Evolutionary conservation across 2,888 invertebrate species (phyloP), one percentile per base, ranked within the genome.

Genomic region (Idaea straminata): DNA sequence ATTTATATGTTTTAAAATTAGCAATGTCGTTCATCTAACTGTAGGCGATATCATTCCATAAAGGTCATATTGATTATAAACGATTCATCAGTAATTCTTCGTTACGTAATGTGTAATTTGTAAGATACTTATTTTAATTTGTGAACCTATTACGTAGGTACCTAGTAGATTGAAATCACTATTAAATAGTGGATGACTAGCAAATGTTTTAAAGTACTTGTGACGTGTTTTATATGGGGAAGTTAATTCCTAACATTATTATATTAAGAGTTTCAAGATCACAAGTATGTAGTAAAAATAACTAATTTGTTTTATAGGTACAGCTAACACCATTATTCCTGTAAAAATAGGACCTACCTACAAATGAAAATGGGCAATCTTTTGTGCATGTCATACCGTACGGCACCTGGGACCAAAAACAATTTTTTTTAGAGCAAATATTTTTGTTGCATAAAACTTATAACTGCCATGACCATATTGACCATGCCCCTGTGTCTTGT

Each of bases 111-210:
- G 35, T 25, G 7, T 35, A 34, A 63, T 47, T 38, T 64, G 47
- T 5, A 13, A 61, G 38, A 34, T 61, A 64, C 16, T 59, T 63
- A 63, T 38, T 38, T 38, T 64, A 64, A 60, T 64, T 57, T 66
- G 61, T 61, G 64, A 66, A 62, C 66, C 67, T 67, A 71, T 72
- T 68, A 74, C 72, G 66, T 66, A 15, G 73, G 76, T 78, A 10
- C 25, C 25, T 25, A 2, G 38, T 47, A 47, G 47, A 47, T 47
- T 47, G 47, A 13, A 47, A 47, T 81, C 81, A 75, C 83, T 86
- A 83, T 86, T 65, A 78, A 80, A 86, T 84, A 83, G 82, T 80
- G 83, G 78, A 77, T 77, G 75, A 71, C 71, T 73, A 73, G 72
- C 73, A 66, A 66, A 63, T 69, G 69, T 69, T 66, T 47, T 66